phyloP scores from a whole-genome alignment of 2,113 vertebrate genomes.

The Morone saxatilis region DNA sequence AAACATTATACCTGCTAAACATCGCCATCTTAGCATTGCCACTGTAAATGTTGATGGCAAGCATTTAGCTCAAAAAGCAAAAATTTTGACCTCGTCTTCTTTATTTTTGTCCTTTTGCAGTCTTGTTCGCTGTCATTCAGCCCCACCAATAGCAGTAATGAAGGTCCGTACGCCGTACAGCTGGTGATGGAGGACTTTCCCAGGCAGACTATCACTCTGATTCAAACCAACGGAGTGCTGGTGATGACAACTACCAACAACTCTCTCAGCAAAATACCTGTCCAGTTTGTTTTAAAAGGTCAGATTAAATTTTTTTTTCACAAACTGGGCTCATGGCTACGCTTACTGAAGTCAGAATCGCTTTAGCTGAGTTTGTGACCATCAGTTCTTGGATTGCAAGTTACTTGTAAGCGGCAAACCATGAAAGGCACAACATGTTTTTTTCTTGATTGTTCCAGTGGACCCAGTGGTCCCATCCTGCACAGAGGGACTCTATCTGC shows the following conservation, averaged over 20 bases:
- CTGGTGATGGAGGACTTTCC: conserved; percentile 74
- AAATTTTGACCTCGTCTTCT: no score
- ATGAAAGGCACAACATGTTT: not conserved
- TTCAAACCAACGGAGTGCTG: not conserved
- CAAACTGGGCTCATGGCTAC: no score
- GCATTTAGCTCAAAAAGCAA: no score
- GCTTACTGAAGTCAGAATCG: no score
- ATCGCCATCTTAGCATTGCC: no score
- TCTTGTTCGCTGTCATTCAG: conserved; percentile 49
- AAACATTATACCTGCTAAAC: no score
- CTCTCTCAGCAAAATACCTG: conserved; percentile 60
- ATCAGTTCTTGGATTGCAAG: no score
- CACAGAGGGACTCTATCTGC: conserved; percentile 48
- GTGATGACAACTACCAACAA: not conserved
- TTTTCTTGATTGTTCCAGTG: conserved; percentile 45
- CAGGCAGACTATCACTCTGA: conserved; percentile 24
- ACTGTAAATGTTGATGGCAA: no score
- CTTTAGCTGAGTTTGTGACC: no score
- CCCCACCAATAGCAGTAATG: not conserved
- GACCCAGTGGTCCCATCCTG: conserved; percentile 44
- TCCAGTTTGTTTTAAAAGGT: conserved; percentile 68
- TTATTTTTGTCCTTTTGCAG: conserved; percentile 27
- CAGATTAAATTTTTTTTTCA: not conserved
- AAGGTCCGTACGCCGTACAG: conserved; percentile 41
- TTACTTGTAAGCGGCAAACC: no score